These are phyloP conservation scores for Euzetes globulus DNA, from an alignment of 2,888 invertebrate genomes.

Conservation along the genomic window DNA sequence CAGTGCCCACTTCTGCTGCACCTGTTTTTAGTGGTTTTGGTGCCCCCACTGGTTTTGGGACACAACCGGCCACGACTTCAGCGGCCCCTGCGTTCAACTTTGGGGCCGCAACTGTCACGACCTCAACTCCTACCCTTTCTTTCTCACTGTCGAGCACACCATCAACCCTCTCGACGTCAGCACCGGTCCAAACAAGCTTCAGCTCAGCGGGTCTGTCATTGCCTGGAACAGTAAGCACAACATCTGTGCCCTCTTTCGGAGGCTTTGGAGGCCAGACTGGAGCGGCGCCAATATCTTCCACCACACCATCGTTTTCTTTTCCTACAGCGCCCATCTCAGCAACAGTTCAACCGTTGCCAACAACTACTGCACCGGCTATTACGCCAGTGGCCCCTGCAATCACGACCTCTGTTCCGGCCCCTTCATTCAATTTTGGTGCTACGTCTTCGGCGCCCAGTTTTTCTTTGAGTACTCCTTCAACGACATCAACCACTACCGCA, in stretches of 20 bases:
- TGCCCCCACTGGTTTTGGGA: neutral
- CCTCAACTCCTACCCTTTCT: neutral
- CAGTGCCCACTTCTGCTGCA: neutral
- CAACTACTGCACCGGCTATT: neutral
- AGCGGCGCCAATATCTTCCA: no score
- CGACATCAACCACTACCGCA: conserved; percentile 8
- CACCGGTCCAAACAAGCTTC: neutral
- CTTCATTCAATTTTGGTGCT: neutral
- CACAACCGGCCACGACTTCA: neutral
- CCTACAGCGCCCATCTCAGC: neutral
- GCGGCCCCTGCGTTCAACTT: conserved; percentile 17
- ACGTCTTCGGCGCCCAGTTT: neutral
- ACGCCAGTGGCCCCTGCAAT: neutral
- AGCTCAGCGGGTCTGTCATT: neutral
- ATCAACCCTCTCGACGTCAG: neutral
- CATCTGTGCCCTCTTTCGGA: neutral
- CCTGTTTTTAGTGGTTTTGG: conserved; percentile 15
- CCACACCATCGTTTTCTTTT: no score
- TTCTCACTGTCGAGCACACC: neutral
- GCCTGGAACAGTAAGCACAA: neutral
- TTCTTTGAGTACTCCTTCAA: conserved; percentile 13
- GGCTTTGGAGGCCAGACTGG: neutral
- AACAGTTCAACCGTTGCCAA: neutral
- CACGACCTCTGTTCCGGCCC: conserved; percentile 27
- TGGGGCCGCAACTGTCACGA: neutral